These are phyloP conservation scores for Anastrepha obliqua DNA, from an alignment of 1,140 invertebrate species.

Conservation along the genomic window DNA sequence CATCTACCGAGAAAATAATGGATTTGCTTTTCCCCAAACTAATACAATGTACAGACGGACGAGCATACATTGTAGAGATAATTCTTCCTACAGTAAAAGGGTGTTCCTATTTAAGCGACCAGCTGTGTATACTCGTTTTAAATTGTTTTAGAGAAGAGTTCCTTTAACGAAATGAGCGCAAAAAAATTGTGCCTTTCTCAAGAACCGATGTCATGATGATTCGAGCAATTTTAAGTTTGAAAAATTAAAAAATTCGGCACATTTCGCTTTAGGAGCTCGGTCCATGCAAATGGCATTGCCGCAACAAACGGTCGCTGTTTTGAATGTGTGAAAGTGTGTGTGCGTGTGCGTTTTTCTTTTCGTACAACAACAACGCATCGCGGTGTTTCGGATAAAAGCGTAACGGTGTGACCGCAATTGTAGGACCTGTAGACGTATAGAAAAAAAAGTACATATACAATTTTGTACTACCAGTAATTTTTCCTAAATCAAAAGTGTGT, in stretches of 20 bases:
- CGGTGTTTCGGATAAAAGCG: conserved; percentile 9
- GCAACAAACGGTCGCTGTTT: neutral
- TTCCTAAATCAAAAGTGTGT: neutral
- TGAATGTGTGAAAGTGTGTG: conserved; percentile 7
- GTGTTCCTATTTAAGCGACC: too few species aligned
- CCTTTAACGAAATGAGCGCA: neutral
- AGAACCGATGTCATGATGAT: neutral
- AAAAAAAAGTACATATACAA: neutral
- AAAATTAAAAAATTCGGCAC: conserved; percentile 45
- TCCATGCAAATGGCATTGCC: conserved; percentile 14
- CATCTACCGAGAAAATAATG: too few species aligned
- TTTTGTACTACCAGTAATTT: neutral
- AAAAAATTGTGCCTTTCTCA: neutral
- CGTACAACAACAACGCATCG: conserved; percentile 27
- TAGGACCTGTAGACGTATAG: neutral
- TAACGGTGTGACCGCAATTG: conserved; percentile 13
- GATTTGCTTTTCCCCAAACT: too few species aligned
- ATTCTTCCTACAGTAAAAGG: too few species aligned
- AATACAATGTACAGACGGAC: too few species aligned
- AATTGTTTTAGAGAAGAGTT: too few species aligned
- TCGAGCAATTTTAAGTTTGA: conserved; percentile 34
- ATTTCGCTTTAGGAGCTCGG: conserved; percentile 40
- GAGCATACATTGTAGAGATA: too few species aligned
- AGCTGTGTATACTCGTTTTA: too few species aligned
- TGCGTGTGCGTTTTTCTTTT: conserved; percentile 33